Base-by-base conservation (phyloP, 2,888 invertebrate genomes). In the Mamestra brassicae region DNA sequence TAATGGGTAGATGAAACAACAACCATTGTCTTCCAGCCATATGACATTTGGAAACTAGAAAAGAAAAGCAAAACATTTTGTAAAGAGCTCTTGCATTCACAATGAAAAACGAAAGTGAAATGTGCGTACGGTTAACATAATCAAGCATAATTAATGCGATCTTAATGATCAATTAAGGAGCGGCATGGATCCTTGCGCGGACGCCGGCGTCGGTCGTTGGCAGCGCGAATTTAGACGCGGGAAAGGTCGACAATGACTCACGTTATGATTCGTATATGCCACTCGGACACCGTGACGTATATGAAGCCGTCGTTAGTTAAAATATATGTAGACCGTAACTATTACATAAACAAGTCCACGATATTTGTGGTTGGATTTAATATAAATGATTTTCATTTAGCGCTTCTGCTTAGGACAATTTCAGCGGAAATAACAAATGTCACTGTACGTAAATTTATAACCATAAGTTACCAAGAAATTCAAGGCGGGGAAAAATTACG, bases 231-330 rank as follows among this genome's bases (percentile, higher is more conserved):
- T 95, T 95, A 95, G 95, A 93, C 86, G 88, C 91, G 81, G 91
- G 89, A 95, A 95, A 95, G 95, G 94, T 94, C 94, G 92, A 71
- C 83, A 81, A 88, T 95, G 95, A 95, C 87, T 95, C 95, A 95
- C 83, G 74, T 88, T 88, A 90, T 90, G 89, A 91, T 90, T 87
- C 81, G 82, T 81, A 76, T 87, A 81, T 84, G 81, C 84, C 81
- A 83, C 69, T 86, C 78, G 80, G 78, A 76, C 83, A 84, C 72
- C 65, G 71, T 71, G 72, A 72, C 71, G 78, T 75, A 47, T 63
- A n/a, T 45, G 57, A 17, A 13, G 34, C 13, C 61, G 47, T 55
- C 34, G 58, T 65, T 77, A 67, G 55, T 64, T 80, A 66, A 72
- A 61, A 75, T 75, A 74, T 58, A n/a, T n/a, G n/a, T n/a, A 61